phyloP scores from a whole-genome alignment of 2,888 invertebrate species.

The Diadegma fenestrale region DNA sequence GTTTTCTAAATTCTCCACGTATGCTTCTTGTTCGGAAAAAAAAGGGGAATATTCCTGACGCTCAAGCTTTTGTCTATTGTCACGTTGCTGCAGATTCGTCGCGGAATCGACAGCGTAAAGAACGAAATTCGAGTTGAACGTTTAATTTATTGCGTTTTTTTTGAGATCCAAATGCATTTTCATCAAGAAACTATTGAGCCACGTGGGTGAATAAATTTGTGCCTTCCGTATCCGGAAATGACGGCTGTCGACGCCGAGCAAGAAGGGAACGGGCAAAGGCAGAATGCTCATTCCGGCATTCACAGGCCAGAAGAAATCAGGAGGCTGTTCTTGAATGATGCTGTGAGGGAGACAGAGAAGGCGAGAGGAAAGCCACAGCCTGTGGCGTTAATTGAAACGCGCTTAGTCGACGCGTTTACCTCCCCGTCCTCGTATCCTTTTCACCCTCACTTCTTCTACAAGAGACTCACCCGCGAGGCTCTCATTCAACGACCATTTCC shows the following conservation, averaged over 20 bases:
- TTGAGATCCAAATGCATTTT: not conserved
- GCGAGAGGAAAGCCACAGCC: slow-evolving; percentile 36
- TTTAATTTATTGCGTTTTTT: not conserved
- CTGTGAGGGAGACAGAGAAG: slow-evolving; percentile 3
- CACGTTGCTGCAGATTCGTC: not conserved
- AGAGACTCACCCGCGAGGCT: slow-evolving; percentile 22
- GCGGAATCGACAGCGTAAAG: not conserved
- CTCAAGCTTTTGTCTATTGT: not conserved
- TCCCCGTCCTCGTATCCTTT: slow-evolving; percentile 36
- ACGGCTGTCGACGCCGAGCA: not conserved
- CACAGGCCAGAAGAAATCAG: slow-evolving; percentile 28
- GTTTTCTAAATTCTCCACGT: slow-evolving; percentile 5
- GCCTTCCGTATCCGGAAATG: slow-evolving; percentile 12
- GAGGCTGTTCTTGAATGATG: slow-evolving; percentile 32
- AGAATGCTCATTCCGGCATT: slow-evolving; percentile 17
- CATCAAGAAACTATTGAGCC: slow-evolving; percentile 6
- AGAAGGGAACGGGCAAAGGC: not conserved
- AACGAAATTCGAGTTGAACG: not conserved
- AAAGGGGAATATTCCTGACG: not conserved
- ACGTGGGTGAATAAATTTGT: not conserved
- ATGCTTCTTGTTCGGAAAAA: not conserved
- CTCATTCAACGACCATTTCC: slow-evolving; percentile 60
- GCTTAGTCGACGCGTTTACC: slow-evolving; percentile 61
- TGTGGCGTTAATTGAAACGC: slow-evolving; percentile 67
- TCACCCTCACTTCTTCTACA: slow-evolving; percentile 55